Evolutionary conservation across 2,113 vertebrate genomes (phyloP).

Genomic region (Istiophorus platypterus): DNA sequence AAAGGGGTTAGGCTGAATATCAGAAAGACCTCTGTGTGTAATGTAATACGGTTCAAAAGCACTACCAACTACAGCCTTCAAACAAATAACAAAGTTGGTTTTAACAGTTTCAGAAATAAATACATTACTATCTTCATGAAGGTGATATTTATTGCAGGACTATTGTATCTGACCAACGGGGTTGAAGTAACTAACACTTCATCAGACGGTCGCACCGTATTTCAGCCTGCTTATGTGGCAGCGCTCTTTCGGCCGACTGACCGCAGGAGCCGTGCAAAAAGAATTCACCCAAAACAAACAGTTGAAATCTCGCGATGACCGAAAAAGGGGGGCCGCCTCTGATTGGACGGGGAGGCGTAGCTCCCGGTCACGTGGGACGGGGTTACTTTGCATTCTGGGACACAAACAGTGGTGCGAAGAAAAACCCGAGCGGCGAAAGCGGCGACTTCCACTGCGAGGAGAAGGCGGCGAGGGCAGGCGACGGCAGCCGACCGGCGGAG

Average conservation of each 20-base stretch:
- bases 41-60: too few relatives aligned
- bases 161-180: not conserved
- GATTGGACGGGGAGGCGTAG: slow-evolving; percentile 49
- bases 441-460: slow-evolving; percentile 22
- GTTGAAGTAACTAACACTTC: not conserved
- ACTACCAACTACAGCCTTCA: too few relatives aligned
- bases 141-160: too few relatives aligned
- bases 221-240: slow-evolving; percentile 17
- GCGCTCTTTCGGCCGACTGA: not conserved
- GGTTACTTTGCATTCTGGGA: slow-evolving; percentile 84
- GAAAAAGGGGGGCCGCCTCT: not conserved
- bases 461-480: slow-evolving; percentile 1
- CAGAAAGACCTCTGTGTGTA: too few relatives aligned
- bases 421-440: slow-evolving; percentile 60
- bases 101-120: too few relatives aligned
- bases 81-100: too few relatives aligned
- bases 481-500: slow-evolving; percentile 1
- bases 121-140: too few relatives aligned
- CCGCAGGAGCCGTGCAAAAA: not conserved
- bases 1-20: too few relatives aligned
- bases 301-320: slow-evolving; percentile 69
- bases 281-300: slow-evolving; percentile 54
- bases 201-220: too few relatives aligned
- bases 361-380: slow-evolving; percentile 58
- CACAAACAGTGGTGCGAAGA: slow-evolving; percentile 83